Base-by-base conservation (phyloP, 1,140 invertebrate genomes). In the Platyscapa corneri region DNA sequence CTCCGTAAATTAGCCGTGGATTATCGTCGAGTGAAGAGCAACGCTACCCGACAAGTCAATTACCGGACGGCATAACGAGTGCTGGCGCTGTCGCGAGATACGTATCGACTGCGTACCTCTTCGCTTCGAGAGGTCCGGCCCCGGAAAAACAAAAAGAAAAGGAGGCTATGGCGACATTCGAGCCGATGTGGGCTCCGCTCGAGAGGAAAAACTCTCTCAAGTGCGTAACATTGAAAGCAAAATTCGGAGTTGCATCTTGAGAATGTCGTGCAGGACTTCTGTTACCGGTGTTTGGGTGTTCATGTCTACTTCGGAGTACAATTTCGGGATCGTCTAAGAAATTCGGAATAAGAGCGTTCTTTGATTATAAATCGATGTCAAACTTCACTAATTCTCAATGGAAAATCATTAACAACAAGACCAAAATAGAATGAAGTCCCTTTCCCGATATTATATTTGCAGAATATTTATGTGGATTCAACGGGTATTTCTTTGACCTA, bases 61-160 rank as follows among this genome's bases (percentile, higher is more conserved):
- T 82, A 82, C 81, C 67, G 53, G 67, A n/a, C 23, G 30, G 49
- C 23, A 75, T n/a, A 27, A 67, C 27, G 56, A 80, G 81, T 27
- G 49, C 32, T 49, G 67, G 67, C 42, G 42, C n/a, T 42, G n/a
- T 49, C 56, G 77, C 32, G 81, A 82, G 70, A 74, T 74, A 20
- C 3, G 70, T 82, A 82, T 82, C 81, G 70, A 23, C 32, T 12
- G 18, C 18, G 67, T 46, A 23, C 8, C 32, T 32, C n/a, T 0
- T 23, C n/a, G 27, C 49, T 8, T 20, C 23, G 56, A 60, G 56
- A 60, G 56, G 14, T 56, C 30, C 37, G 39, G 1, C 23, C 3
- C 39, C 27, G 39, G 42, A 75, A 75, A 75, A 75, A n/a, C n/a
- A 32, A 46, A 53, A 32, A 32, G 30, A 27, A 6, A 37, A 37